Evolutionary conservation across 2,797 vertebrate genomes (phyloP).

Genomic region (Acomys russatus): DNA sequence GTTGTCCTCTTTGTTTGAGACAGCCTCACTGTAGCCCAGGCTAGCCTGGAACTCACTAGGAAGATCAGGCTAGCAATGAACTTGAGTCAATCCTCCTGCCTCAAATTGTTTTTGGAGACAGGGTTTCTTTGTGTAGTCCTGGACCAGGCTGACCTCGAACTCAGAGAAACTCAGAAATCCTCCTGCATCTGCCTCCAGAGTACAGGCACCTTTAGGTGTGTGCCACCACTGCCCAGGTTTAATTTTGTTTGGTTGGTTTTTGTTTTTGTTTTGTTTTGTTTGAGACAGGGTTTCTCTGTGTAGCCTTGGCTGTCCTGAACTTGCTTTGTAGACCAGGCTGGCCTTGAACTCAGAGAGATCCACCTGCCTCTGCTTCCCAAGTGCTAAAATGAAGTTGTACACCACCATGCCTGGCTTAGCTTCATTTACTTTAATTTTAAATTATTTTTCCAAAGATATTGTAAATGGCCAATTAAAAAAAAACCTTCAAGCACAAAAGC

Average conservation of each 20-base stretch:
- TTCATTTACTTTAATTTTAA: conserved; percentile 31
- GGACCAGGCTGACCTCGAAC: background rate
- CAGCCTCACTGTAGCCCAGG: background rate
- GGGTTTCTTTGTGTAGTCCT: background rate
- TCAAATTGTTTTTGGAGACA: background rate
- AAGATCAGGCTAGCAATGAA: background rate
- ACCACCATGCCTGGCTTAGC: no score
- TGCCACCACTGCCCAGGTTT: background rate
- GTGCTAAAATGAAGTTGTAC: no score
- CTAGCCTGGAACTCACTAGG: background rate
- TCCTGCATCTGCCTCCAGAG: background rate
- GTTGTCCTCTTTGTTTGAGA: background rate
- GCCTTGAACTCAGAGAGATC: no score
- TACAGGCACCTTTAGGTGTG: background rate
- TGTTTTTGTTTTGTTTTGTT: no score
- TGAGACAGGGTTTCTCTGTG: no score
- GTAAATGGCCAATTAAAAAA: conserved; percentile 2
- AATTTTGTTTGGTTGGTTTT: background rate
- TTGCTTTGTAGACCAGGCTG: no score
- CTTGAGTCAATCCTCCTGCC: background rate
- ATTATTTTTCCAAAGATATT: background rate
- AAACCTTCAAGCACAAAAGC: conserved; percentile 1
- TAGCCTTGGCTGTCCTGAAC: no score
- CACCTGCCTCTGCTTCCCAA: no score
- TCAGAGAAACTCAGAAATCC: background rate